Conservation (phyloP, 2,888 invertebrate species). For the Tupiocoris notatus region DNA sequence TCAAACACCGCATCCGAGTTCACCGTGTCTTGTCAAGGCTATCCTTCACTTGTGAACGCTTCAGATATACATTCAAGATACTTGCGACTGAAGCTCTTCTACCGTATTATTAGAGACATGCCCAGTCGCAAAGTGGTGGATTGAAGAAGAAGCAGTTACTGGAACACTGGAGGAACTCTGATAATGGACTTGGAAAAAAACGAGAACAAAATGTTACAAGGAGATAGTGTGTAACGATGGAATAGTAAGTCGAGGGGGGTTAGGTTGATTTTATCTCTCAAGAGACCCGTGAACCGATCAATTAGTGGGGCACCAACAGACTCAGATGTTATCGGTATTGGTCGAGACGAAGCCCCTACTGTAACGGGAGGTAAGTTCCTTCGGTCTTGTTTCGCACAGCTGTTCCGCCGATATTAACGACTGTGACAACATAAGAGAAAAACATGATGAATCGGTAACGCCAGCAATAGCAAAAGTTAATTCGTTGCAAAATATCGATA, state of each 20-base stretch:
- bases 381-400: background rate
- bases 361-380: background rate
- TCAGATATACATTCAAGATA: background rate
- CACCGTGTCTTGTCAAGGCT: background rate
- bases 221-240: background rate
- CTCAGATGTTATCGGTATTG: conserved; percentile 11
- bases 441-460: no score
- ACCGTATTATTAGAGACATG: background rate
- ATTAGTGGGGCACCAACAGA: conserved; percentile 24
- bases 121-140: background rate
- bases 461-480: no score
- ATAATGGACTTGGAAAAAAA: conserved; percentile 1
- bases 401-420: background rate
- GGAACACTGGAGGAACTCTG: conserved; percentile 4
- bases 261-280: conserved; percentile 21
- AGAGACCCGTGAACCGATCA: conserved; percentile 29
- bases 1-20: background rate
- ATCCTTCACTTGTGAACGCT: background rate
- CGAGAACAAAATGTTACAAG: background rate
- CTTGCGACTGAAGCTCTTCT: background rate
- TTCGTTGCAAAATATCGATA: no score
- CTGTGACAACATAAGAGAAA: background rate
- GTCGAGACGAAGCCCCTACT: background rate
- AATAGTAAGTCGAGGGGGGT: background rate
- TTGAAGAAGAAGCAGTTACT: conserved; percentile 6